Evolutionary conservation across 2,888 invertebrate genomes (phyloP), one percentile per base, ranked within the genome.

Genomic region (Heteromyza rotundicornis): DNA sequence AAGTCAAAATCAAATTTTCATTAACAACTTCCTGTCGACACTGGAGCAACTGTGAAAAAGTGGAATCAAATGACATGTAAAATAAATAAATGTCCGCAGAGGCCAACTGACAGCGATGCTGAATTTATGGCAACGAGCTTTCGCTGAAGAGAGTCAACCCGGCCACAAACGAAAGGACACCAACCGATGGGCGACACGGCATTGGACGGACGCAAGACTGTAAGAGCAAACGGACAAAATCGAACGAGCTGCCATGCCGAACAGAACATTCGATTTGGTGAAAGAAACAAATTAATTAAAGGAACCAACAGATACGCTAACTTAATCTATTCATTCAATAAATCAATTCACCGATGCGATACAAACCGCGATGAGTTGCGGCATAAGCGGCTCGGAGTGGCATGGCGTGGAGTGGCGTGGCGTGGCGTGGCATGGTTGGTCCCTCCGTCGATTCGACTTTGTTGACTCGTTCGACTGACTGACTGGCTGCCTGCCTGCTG

Each of bases 281-380:
- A 74, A 72, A 72, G 75, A 76, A 78, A 80, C 79, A 80, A 79
- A 79, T 79, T 79, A 79, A 80, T 79, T 79, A 79, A 78, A 79
- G 77, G 69, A 78, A 77, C 76, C 77, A 69, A 72, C 80, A 77
- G 77, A 79, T 73, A 79, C 70, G 78, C 76, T 78, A 74, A 77
- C 78, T 80, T 74, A 74, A 77, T 77, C 77, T 77, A 79, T 79
- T 77, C 69, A 70, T 70, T 70, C 77, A 65, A 77, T 79, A 79
- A 79, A 79, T 79, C 80, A 79, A 78, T 75, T 74, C 69, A 68
- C 62, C 65, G 72, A 70, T 58, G 65, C 67, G 7, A 49, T 49
- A 17, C 19, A 22, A 24, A 36, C 40, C 32, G 20, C 57, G 54
- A 49, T 54, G 49, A 32, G 53, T 49, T 27, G 35, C 27, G 20